These are phyloP conservation scores for Gymnosoma rotundatum DNA, from an alignment of 2,888 invertebrate species.

Conservation along the genomic window DNA sequence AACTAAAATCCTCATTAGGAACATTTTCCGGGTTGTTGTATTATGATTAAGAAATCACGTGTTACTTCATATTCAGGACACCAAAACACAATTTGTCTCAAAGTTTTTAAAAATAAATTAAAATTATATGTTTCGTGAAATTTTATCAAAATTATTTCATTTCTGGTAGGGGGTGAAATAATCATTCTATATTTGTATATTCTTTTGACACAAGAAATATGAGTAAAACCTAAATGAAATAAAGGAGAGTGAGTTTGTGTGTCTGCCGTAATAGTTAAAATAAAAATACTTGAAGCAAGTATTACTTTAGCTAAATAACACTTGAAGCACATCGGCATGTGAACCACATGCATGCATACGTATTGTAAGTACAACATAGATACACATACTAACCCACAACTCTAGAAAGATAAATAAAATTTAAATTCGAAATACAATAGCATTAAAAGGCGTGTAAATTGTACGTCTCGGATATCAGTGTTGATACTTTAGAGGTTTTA, in stretches of 20 bases:
- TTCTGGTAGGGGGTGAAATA: background rate
- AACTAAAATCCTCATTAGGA: too few species aligned
- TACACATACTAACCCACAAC: background rate
- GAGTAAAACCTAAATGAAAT: background rate
- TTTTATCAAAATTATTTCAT: background rate
- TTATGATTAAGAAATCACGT: too few species aligned
- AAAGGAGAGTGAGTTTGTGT: background rate
- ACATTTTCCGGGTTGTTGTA: too few species aligned
- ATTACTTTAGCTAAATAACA: slow-evolving; percentile 54
- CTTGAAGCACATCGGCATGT: slow-evolving; percentile 51
- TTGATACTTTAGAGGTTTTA: background rate
- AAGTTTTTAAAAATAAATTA: background rate
- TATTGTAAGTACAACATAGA: background rate
- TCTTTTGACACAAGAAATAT: slow-evolving; percentile 1
- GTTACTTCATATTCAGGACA: too few species aligned
- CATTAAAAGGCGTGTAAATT: slow-evolving; percentile 8
- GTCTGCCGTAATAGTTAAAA: slow-evolving; percentile 3
- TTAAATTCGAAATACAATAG: background rate
- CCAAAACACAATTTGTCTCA: background rate
- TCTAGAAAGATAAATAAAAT: slow-evolving; percentile 4
- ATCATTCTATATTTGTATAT: background rate
- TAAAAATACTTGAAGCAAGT: slow-evolving; percentile 44
- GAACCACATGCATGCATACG: slow-evolving; percentile 6
- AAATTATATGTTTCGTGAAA: background rate
- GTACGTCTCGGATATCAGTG: slow-evolving; percentile 1